These are phyloP conservation scores for Trachythela sp. DNA, from an alignment of 64 coral and sea anemone species.

Conservation along the genomic window DNA sequence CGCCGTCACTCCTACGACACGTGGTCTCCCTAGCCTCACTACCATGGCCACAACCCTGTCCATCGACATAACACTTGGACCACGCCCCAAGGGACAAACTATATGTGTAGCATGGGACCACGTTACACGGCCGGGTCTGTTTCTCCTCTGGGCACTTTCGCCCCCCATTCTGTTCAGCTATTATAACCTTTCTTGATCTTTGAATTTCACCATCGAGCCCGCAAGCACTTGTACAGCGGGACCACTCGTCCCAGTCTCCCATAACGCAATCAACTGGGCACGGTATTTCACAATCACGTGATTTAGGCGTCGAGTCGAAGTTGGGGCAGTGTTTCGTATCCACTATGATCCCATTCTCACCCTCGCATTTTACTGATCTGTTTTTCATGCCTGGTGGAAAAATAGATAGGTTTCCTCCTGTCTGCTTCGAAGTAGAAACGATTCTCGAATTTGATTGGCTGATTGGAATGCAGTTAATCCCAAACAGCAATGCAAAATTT, in stretches of 20 bases:
- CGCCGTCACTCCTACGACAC: neutral
- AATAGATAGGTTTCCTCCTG: no score
- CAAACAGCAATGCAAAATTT: no score
- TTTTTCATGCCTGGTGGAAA: neutral
- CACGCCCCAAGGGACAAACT: neutral
- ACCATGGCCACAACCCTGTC: neutral
- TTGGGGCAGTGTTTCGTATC: neutral
- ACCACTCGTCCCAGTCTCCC: neutral
- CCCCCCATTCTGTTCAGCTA: neutral
- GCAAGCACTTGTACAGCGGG: neutral
- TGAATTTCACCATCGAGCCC: neutral
- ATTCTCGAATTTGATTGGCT: no score
- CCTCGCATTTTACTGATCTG: slow-evolving; percentile 2
- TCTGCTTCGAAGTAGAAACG: no score
- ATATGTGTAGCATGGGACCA: neutral
- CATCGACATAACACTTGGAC: slow-evolving; percentile 22
- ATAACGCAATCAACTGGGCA: neutral
- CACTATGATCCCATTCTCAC: neutral
- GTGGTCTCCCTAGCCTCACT: neutral
- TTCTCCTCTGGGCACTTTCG: neutral
- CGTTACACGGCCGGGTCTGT: neutral
- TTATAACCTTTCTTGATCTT: neutral
- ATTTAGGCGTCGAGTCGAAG: neutral
- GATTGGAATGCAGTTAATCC: no score
- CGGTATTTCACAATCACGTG: neutral